Evolutionary conservation across 2,797 vertebrate genomes (phyloP).

Genomic region (Chrosomus eos): DNA sequence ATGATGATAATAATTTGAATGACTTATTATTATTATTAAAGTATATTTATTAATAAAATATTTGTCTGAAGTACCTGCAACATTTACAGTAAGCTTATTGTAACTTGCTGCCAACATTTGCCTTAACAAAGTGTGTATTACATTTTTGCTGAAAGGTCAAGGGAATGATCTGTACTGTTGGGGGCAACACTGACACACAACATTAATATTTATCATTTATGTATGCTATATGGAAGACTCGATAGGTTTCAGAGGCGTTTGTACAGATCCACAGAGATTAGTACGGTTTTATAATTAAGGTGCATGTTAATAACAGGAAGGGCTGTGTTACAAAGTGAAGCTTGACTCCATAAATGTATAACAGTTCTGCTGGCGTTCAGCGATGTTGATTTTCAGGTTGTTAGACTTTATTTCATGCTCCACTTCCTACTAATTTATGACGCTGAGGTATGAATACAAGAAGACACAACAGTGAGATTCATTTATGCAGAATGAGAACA

Average conservation of each 20-base stretch:
- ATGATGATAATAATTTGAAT: background rate
- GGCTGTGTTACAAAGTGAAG: background rate
- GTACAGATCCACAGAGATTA: constrained; percentile 26
- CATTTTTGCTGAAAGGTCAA: background rate
- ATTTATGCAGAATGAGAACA: background rate
- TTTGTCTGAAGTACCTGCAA: background rate
- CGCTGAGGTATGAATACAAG: constrained; percentile 17
- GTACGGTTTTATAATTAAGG: constrained; percentile 8
- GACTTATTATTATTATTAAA: background rate
- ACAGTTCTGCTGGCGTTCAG: constrained; percentile 21
- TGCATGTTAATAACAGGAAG: constrained; percentile 15
- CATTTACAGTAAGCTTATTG: background rate
- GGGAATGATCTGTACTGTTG: background rate
- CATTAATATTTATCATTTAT: background rate
- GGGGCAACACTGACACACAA: too few species aligned
- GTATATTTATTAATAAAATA: background rate
- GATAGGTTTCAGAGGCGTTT: background rate
- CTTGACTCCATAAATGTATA: background rate
- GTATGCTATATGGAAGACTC: background rate
- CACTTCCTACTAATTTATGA: constrained; percentile 42
- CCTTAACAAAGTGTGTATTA: background rate
- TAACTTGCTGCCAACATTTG: background rate
- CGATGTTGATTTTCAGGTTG: constrained; percentile 49
- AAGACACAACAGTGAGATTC: constrained; percentile 2
- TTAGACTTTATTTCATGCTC: constrained; percentile 51